Evolutionary conservation across 1,140 invertebrate genomes (phyloP), one percentile per base, ranked within the genome.

Genomic region (Drosophila busckii): DNA sequence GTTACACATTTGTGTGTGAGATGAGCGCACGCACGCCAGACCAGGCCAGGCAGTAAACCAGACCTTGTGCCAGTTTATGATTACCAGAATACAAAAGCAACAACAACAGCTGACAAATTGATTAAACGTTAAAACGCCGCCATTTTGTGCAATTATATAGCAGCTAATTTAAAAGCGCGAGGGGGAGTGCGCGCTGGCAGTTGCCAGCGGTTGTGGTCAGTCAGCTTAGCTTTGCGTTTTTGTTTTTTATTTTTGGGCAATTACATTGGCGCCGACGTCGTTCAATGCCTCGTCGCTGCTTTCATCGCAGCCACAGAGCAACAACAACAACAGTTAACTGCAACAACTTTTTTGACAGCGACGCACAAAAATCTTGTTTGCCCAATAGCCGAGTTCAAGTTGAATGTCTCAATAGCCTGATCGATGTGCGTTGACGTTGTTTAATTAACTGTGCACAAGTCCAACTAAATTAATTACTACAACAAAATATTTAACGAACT

Each of bases 351-450:
- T n/a, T n/a, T n/a, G n/a, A n/a, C n/a, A n/a, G n/a, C n/a, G n/a
- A n/a, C n/a, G 16, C 50, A 63, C 28, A 82, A 61, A 80, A 80
- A 80, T 80, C 75, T 82, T 52, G 75, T 75, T 82, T 82, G 75
- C 69, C 75, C 70, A 82, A 70, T 82, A 82, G 75, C 75, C 75
- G 75, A 82, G 75, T 82, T 83, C 69, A 82, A 75, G 75, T 82
- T 82, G 69, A 82, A 75, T 82, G 76, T 49, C 60, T 80, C 75
- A 80, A 82, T 80, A 50, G 78, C 52, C 67, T 73, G 78, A 78
- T 80, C 49, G 52, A 34, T 41, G 40, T 53, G 25, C 46, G 41
- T 66, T 26, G 38, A 42, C 64, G 64, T 58, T 59, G 50, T 32
- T 58, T 63, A 65, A 58, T 32, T 49, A 46, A 34, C 45, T 44